Base-by-base conservation (phyloP, 2,888 invertebrate species). In the Acleris sparsana region DNA sequence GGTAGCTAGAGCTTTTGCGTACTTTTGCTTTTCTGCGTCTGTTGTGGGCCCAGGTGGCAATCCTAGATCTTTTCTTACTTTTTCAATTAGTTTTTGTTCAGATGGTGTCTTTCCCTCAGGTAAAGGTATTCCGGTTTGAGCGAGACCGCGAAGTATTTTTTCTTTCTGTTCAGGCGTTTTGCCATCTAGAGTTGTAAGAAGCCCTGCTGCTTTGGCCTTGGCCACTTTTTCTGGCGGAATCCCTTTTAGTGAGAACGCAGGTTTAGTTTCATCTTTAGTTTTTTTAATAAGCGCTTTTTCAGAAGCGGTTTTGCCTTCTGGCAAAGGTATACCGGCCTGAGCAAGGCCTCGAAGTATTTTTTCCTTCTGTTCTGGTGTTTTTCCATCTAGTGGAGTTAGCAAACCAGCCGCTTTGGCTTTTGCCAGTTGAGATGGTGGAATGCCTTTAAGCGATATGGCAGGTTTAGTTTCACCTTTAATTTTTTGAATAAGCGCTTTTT, bases 341-440 rank as follows among this genome's bases (percentile, higher is more conserved):
- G 44, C n/a, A 3, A 44, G 44, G 1, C 44, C 44, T 0, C n/a
- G 44, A 44, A 44, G 44, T n/a, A 44, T 44, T 44, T 16, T n/a
- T 44, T 44, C n/a, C n/a, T 44, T 44, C n/a, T 44, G 44, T 5
- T 82, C 84, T 55, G 82, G n/a, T 44, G 44, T 44, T n/a, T 44
- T 44, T 6, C 44, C 44, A 5, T 44, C n/a, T 44, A 44, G 2
- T 2, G 44, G n/a, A 13, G 70, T 72, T 7, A 77, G 16, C 3
- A 79, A 52, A 1, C 78, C 78, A 17, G 72, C 71, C 1, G 67
- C 70, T 68, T 70, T 72, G 4, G 70, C 71, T 67, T 72, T 70
- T 1, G 66, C 48, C 5, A 44, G 5, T 72, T 73, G 63, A 67
- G 69, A 3, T 70, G 16, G 5, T 5, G 13, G 4, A 0, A 44